These are phyloP conservation scores for Bursaphelenchus okinawaensis DNA, from an alignment of 2,888 invertebrate genomes.

Conservation along the genomic window DNA sequence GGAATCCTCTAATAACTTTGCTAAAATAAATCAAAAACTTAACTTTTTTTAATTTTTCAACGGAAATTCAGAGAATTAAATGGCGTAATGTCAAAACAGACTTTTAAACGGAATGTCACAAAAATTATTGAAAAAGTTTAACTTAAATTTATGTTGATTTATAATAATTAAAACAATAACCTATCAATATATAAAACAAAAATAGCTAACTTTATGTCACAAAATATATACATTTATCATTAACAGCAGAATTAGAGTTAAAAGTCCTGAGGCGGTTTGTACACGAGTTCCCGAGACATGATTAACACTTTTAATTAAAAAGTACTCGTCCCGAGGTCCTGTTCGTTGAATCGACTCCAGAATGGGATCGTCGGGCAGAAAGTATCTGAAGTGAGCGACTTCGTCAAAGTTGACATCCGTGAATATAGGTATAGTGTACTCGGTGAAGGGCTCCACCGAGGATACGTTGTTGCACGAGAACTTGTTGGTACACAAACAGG, in stretches of 20 bases:
- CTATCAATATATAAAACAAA: too few species aligned
- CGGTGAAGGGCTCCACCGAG: constrained; percentile 27
- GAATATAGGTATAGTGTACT: constrained; percentile 24
- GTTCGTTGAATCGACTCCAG: constrained; percentile 15
- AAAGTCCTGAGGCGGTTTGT: background rate
- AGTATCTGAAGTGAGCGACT: constrained; percentile 27
- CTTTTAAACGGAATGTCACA: too few species aligned
- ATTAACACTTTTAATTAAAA: constrained; percentile 7
- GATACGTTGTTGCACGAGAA: constrained; percentile 26
- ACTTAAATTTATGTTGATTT: too few species aligned
- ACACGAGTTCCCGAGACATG: background rate
- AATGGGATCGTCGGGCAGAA: constrained; percentile 31
- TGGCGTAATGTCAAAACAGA: too few species aligned
- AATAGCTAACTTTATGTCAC: too few species aligned
- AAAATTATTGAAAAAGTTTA: too few species aligned
- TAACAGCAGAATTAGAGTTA: background rate
- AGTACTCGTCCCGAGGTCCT: constrained; percentile 9
- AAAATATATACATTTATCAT: background rate
- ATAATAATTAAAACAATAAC: too few species aligned
- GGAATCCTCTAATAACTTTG: constrained; percentile 10
- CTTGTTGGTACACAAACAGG: constrained; percentile 26
- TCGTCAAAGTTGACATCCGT: constrained; percentile 27
- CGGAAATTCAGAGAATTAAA: too few species aligned
- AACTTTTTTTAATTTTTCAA: too few species aligned
- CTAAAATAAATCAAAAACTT: too few species aligned